Base-by-base conservation (phyloP, 2,888 invertebrate species). In the Smittia aterrima region DNA sequence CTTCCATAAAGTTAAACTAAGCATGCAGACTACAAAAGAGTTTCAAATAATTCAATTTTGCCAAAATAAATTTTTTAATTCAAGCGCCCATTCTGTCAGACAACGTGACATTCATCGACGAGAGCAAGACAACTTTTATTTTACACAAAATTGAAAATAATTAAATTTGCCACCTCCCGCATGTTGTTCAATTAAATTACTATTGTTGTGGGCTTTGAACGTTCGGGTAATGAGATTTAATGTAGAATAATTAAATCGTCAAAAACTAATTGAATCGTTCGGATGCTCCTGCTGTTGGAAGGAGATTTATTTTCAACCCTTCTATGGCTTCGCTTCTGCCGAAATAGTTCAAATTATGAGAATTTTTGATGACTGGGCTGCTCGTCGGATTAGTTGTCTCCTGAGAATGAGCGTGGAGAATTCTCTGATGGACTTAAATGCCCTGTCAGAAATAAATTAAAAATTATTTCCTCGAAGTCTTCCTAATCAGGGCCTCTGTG, bases 231-330 rank as follows among this genome's bases (percentile, higher is more conserved):
- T 72, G 72, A 72, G 72, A 72, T 72, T 72, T 58, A 62, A 72
- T 72, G 62, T 72, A 22, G 72, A 54, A 72, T 72, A 72, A 72
- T 72, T 72, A 72, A 72, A 72, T 72, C 62, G 70, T 72, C 72
- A 72, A 22, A 58, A 58, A 38, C 53, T 41, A 70, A 70, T 54
- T 70, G 54, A 18, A 53, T 53, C 22, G 32, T 4, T 4, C 16
- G 47, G 16, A 16, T 13, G 16, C 4, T 47, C 22, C 11, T 13
- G n/a, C 18, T 22, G 1, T 2, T 7, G 22, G 58, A 58, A 18
- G 16, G 13, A 7, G 16, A 47, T 47, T 47, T 47, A 13, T 22
- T 58, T 58, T 22, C 58, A 58, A 18, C 58, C 22, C 58, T 58
- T 58, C 18, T 22, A 2, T 58, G 18, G 9, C 18, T 11, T 22